Base-by-base conservation (phyloP, 2,888 invertebrate species). In the Chloroclysta siterata region DNA sequence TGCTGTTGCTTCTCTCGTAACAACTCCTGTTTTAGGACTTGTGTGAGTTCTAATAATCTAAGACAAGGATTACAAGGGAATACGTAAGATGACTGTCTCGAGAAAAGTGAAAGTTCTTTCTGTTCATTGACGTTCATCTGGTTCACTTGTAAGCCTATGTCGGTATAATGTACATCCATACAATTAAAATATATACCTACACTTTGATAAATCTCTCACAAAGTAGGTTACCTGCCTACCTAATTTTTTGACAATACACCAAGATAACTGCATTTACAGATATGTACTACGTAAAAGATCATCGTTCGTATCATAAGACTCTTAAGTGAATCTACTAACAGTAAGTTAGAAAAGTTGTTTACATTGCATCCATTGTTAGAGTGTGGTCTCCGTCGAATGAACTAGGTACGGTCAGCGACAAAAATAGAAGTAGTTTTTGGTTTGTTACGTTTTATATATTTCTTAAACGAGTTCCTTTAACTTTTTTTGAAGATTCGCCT, bases 1-100 rank as follows among this genome's bases (percentile, higher is more conserved):
- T 99, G 98, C 72, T 97, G 96, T 80, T 99, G 98, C 84, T 99
- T 99, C 88, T 99, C 99, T 82, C 97, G 96, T 64, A 99, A 91
- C 39, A 97, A 94, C 85, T 98, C 98, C 98, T 99, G 73, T 58
- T 60, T 29, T 17, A 36, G 11, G 14, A 51, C 5, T 36, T 14
- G 14, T 28, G 8, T 46, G 14, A 42, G 48, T 42, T 36, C 33
- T 14, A 3, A 17, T 13, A 17, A 6, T 5, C 14, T 44, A 44
- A 44, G 13, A 6, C 11, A 44, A 44, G 15, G 14, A 44, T 14
- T 44, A 8, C 44, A 15, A 44, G 44, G 6, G 8, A 44, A 44
- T 5, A 15, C 15, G 5, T 42, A 42, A 3, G 36, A 15, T 15
- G 14, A 44, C 15, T 15, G 7, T 41, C 41, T n/a, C 5, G 41